phyloP scores from a whole-genome alignment of 2,888 invertebrate genomes.

The Aricia artaxerxes region DNA sequence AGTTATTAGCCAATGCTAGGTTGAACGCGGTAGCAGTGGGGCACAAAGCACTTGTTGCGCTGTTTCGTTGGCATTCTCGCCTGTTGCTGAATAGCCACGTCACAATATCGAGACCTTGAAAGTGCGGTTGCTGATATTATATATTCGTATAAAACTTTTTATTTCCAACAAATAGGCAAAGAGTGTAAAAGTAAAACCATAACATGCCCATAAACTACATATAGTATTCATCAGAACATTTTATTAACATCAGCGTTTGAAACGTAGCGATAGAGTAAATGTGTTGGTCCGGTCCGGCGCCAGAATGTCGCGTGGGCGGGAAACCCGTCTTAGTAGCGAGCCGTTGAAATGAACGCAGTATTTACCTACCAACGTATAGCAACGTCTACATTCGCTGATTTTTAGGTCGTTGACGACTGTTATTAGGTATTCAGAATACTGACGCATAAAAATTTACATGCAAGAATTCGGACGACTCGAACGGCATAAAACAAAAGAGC shows the following conservation, averaged over 20 bases:
- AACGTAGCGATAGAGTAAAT: conserved; percentile 61
- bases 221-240: conserved; percentile 35
- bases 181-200: conserved; percentile 6
- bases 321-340: conserved; percentile 72
- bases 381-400: conserved; percentile 32
- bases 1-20: conserved; percentile 62
- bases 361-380: conserved; percentile 40
- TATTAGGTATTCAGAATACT: conserved; percentile 30
- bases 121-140: conserved; percentile 52
- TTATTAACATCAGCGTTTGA: conserved; percentile 47
- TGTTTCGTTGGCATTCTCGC: conserved; percentile 72
- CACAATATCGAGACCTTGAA: conserved; percentile 57
- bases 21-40: conserved; percentile 56
- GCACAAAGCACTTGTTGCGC: conserved; percentile 72
- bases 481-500: conserved; percentile 14
- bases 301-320: conserved; percentile 77
- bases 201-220: conserved; percentile 31
- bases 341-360: conserved; percentile 52
- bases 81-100: conserved; percentile 66
- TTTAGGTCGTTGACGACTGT: conserved; percentile 32
- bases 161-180: conserved; percentile 1
- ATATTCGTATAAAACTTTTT: conserved; percentile 32
- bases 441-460: conserved; percentile 27
- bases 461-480: conserved; percentile 22
- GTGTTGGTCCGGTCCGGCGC: conserved; percentile 66